Base-by-base conservation (phyloP, 2,113 vertebrate genomes). In the Erinaceus europaeus region DNA sequence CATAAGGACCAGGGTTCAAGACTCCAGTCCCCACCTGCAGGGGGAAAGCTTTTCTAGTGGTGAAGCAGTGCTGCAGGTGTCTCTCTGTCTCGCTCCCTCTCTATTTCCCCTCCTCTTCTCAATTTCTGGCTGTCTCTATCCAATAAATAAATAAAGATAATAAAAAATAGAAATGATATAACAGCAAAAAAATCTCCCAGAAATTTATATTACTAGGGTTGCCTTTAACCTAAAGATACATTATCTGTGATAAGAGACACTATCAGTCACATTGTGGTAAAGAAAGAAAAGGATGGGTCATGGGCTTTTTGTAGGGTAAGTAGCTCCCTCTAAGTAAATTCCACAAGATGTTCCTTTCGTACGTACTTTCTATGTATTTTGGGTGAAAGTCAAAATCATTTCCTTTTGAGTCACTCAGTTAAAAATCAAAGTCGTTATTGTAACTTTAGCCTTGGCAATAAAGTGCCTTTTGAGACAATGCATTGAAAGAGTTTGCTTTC, bases 391-490 rank as follows among this genome's bases (percentile, higher is more conserved):
- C 14, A 52, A 78, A 73, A 32, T 92, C 88, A 84, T 59, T 5
- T 9, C 4, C 42, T 80, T 94, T 57, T 88, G 67, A 64, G 73
- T 77, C 75, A 59, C 68, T 84, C 79, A 87, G 21, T n/a, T 67
- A 84, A 96, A 48, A n/a, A 86, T 55, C 36, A 86, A 9, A 36
- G 42, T 90, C 64, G 59, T 84, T 88, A 79, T 68, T 94, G 77
- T n/a, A 94, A 94, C 88, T 90, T 95, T 94, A 68, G 90, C 68
- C n/a, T 36, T 59, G 69, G 20, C 52, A 74, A 88, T 91, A 88
- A 78, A 86, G 38, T 92, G 79, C 76, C 90, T 95, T 86, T 85
- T 73, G 91, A 81, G 90, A 90, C 73, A 93, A 84, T 86, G 40
- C 81, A 46, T 61, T 80, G 23, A 89, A 94, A 91, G 75, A 89